Base-by-base conservation (phyloP, 2,888 invertebrate species). In the Hedya salicella region DNA sequence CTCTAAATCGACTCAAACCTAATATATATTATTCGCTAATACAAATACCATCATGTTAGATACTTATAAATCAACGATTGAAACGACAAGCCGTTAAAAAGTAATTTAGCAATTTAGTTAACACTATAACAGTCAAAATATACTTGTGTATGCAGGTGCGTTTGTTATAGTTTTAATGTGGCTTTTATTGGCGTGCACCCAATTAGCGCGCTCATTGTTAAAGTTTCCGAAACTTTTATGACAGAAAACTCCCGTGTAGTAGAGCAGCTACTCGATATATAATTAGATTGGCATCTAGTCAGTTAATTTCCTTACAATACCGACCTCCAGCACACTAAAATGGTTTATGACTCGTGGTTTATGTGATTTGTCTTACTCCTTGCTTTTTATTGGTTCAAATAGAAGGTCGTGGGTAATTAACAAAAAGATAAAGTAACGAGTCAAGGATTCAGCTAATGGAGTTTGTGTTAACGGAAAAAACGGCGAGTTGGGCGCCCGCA, bases 401-500 rank as follows among this genome's bases (percentile, higher is more conserved):
- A 60, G 59, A 14, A 60, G 66, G 60, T 54, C 40, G 66, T 48
- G 16, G 40, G 49, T 66, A 66, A 61, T 66, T 66, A 66, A 54
- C 53, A 53, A 60, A 53, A 61, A 54, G 60, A 61, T 66, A 61
- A 66, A 60, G 53, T 54, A 60, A 46, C 66, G 40, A 59, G 53
- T 54, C 60, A 66, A 66, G 66, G 66, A 53, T 66, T 66, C 62
- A 60, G 54, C 60, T 66, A 66, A 66, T 66, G 66, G 66, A 66
- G 48, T 52, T 60, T 19, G 40, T 61, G 60, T 49, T 39, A 59
- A 59, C 53, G 53, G 53, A 66, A 66, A 63, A 65, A 66, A 54
- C 48, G 48, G 66, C 59, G 46, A 30, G 54, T 53, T 36, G 48
- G 69, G 61, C 46, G 69, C 68, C 72, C 70, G 71, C 60, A 71